Conservation (phyloP, 2,888 invertebrate species). For the Pristionchus entomophagus region DNA sequence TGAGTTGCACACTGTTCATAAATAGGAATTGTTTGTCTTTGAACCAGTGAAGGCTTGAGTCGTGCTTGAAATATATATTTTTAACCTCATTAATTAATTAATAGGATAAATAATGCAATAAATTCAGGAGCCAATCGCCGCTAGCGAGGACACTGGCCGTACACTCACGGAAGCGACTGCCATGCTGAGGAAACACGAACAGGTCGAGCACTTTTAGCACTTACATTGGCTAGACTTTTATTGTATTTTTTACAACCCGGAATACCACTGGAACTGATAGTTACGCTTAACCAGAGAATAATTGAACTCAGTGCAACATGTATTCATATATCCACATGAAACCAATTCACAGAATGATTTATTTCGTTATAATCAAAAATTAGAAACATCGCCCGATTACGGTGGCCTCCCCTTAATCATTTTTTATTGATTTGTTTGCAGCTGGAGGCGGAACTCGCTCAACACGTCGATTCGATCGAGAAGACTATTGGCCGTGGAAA, state of each 20-base stretch:
- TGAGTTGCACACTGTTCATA: neutral
- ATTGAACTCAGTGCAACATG: too few relatives aligned
- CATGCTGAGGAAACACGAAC: constrained; percentile 90
- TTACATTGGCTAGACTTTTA: too few relatives aligned
- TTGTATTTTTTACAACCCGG: too few relatives aligned
- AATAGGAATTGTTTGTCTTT: too few relatives aligned
- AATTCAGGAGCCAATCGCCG: constrained; percentile 83
- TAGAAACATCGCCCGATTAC: too few relatives aligned
- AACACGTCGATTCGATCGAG: constrained; percentile 89
- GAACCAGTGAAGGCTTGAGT: neutral
- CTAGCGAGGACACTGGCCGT: constrained; percentile 84
- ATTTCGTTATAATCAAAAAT: too few relatives aligned
- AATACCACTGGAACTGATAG: too few relatives aligned
- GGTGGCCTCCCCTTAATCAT: too few relatives aligned
- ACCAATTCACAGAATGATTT: too few relatives aligned
- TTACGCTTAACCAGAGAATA: too few relatives aligned
- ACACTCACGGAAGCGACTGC: constrained; percentile 94
- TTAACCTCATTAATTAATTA: neutral
- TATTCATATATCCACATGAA: too few relatives aligned
- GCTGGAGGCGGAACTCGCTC: constrained; percentile 89
- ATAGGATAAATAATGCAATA: neutral
- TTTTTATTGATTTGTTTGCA: constrained; percentile 82
- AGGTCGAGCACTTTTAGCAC: too few relatives aligned
- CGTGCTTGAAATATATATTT: neutral
- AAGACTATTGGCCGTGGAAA: constrained; percentile 88